Base-by-base conservation (phyloP, 1,140 invertebrate species). In the Sinonovacula constricta region DNA sequence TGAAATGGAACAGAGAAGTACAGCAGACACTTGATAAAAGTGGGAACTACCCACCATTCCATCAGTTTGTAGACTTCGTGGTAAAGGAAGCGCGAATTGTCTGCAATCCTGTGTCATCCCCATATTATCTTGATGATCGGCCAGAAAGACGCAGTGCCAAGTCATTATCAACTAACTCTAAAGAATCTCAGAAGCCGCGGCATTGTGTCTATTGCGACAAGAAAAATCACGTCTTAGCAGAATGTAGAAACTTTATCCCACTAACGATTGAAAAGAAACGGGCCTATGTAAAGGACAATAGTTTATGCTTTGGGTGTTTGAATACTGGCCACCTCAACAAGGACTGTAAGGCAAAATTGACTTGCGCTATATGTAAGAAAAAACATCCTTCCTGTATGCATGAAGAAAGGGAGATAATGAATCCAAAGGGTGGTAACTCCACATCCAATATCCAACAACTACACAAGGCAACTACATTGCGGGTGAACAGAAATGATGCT, bases 1-100 rank as follows among this genome's bases (percentile, higher is more conserved):
- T 68, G 22, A 66, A 26, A 39, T 66, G 65, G 65, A 68, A 68
- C 36, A 45, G 65, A 30, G 39, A 49, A 45, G 65, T 68, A 15
- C 36, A 39, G 33, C 18, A 45, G n/a, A 53, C 3, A 2, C 22
- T 68, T 24, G 28, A 68, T 53, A 22, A 3, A 14, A 30, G 24
- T 28, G 49, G 49, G 24, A 49, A 3, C 15, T 68, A 68, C 36
- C 65, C 65, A 53, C 0, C 22, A 14, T 68, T 68, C 33, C 26
- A 51, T 24, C 3, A 68, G 36, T 51, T 63, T 26, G 36, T 68
- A 3, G 24, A 68, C 49, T 68, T 68, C 54, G 65, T 68, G 7
- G 18, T 7, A 22, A 68, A 53, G 31, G 65, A 68, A 30, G 65
- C 65, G 15, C 39, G 49, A 5, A 68, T 68, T 18, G 45, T 51